phyloP scores from a whole-genome alignment of 2,113 vertebrate genomes.

The Hemibagrus wyckioides region DNA sequence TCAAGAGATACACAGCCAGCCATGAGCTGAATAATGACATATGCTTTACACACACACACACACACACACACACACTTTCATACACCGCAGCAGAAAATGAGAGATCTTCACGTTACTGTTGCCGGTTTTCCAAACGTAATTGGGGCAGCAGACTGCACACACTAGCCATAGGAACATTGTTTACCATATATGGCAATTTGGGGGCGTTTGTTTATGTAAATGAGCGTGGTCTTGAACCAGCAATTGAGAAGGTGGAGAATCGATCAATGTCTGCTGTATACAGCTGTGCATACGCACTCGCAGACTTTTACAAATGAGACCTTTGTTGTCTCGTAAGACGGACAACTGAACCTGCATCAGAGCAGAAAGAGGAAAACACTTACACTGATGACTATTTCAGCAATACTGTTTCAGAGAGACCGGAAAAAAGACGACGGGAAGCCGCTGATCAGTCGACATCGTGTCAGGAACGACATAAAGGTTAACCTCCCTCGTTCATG shows the following conservation, averaged over 20 bases:
- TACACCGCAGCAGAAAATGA: not conserved
- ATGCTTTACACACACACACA: not conserved
- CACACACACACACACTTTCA: not conserved
- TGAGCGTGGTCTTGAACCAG: not conserved
- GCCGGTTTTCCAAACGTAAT: not conserved
- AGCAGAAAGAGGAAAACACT: not conserved
- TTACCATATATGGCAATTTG: not conserved
- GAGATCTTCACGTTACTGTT: not conserved
- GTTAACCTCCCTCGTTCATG: slow-evolving; percentile 46
- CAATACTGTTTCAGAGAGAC: not conserved
- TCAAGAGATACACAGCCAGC: not conserved
- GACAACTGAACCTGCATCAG: not conserved
- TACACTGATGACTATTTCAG: not conserved
- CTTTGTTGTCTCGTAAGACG: not conserved
- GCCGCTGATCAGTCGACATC: not conserved
- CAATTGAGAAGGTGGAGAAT: not conserved
- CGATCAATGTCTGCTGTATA: not conserved
- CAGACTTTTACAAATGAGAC: not conserved
- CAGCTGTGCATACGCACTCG: not conserved
- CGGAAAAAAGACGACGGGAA: not conserved
- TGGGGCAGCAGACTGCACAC: not conserved
- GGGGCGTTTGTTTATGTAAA: not conserved
- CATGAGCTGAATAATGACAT: not conserved
- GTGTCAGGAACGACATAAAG: slow-evolving; percentile 3
- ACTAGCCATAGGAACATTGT: not conserved